Base-by-base conservation (phyloP, 2,888 invertebrate species). In the Tryphoninae sp. region DNA sequence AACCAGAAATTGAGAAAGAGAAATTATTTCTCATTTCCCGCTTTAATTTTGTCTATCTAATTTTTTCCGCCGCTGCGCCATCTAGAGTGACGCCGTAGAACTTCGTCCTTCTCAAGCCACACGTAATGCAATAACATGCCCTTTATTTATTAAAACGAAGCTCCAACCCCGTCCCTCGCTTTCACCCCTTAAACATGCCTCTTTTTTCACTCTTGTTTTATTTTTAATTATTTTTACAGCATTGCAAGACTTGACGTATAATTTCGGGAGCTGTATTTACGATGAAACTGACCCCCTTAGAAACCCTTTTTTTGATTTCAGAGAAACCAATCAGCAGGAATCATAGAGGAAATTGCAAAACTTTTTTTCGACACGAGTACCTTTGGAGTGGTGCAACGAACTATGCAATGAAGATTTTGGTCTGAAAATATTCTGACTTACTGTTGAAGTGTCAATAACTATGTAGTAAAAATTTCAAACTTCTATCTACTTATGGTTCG, bases 121-220 rank as follows among this genome's bases (percentile, higher is more conserved):
- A 75, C 75, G 78, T 82, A 78, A 82, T 72, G 67, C 71, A 83
- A 82, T 83, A 81, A 72, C 78, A 77, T 83, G 33, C 72, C 83
- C 81, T 78, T 86, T 86, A 86, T 86, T 85, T 84, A 86, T 87
- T 87, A 83, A 86, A 83, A 75, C 81, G 83, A 85, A 82, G 75
- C 33, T 81, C 75, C 49, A 53, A 22, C 40, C 42, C 53, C 23
- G 22, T 71, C 68, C 45, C 69, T 16, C 13, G 16, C 7, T 7
- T 13, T 1, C 22, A 16, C 13, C 40, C 40, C 23, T 53, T 33
- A 40, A 40, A 42, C 9, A 45, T 33, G 45, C 45, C 53, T 42
- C 16, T 68, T 40, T 6, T 2, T 11, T 53, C 16, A 11, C 3
- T n/a, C 51, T 51, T 49, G 51, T 55, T 65, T 16, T 9, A 13